Evolutionary conservation across 2,888 invertebrate species (phyloP).

Genomic region (Stenotaenia linearis): DNA sequence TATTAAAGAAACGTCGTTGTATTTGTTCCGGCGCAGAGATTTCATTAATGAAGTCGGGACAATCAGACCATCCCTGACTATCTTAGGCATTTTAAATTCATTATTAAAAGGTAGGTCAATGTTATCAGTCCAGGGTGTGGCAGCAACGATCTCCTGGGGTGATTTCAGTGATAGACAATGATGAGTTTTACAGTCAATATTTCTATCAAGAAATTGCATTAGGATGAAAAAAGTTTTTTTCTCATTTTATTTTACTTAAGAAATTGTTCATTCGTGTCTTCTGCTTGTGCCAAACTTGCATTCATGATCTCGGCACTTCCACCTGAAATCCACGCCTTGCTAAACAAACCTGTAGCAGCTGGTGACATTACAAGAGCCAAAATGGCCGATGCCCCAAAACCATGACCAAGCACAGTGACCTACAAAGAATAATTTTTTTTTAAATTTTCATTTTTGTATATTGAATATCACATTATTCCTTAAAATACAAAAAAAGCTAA

Average conservation of each 20-base stretch:
- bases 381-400: slow-evolving; percentile 36
- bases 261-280: background rate
- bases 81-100: background rate
- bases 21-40: background rate
- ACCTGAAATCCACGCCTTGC: slow-evolving; percentile 37
- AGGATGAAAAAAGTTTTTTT: background rate
- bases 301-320: slow-evolving; percentile 1
- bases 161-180: background rate
- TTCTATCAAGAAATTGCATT: background rate
- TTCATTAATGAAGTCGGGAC: background rate
- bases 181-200: background rate
- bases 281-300: background rate
- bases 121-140: background rate
- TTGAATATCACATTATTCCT: no score
- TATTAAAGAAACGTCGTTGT: background rate
- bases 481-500: background rate
- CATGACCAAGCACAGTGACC: slow-evolving; percentile 38
- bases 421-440: slow-evolving; percentile 19
- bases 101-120: slow-evolving; percentile 3
- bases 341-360: slow-evolving; percentile 35
- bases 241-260: background rate
- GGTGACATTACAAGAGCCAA: slow-evolving; percentile 35
- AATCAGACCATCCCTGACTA: background rate
- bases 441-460: no score
- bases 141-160: background rate